These are phyloP conservation scores for Tragopan temminckii DNA, from an alignment of 2,797 vertebrate genomes.

Conservation along the genomic window DNA sequence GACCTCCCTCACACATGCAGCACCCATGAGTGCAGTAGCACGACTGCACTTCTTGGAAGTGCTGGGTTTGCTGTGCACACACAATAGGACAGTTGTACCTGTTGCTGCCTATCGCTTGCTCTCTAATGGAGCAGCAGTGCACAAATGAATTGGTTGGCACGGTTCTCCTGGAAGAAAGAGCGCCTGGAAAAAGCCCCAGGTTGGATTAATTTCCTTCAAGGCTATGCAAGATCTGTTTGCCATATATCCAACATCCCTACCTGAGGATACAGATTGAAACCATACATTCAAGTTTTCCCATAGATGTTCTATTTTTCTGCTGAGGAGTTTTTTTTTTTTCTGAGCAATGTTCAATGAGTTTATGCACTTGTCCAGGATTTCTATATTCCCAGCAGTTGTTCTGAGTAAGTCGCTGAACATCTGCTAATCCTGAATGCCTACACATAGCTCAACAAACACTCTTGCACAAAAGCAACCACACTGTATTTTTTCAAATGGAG, in stretches of 20 bases:
- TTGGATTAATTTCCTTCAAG: neutral
- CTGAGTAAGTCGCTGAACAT: neutral
- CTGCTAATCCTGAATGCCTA: neutral
- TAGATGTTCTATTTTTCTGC: neutral
- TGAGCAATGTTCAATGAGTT: neutral
- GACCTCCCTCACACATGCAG: neutral
- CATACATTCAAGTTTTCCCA: neutral
- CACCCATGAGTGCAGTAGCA: neutral
- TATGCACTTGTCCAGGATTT: neutral
- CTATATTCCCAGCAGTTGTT: neutral
- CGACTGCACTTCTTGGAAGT: neutral
- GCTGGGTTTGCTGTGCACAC: neutral
- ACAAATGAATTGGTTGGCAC: neutral
- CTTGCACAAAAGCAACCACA: neutral
- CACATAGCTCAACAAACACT: neutral
- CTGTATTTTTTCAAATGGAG: neutral
- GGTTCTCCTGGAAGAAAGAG: neutral
- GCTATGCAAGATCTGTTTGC: neutral
- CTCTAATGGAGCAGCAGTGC: neutral
- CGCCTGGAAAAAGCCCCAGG: neutral
- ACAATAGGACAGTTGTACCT: rapidly evolving
- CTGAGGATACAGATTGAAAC: neutral
- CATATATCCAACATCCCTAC: neutral
- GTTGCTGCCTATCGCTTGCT: neutral
- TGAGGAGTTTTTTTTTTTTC: neutral